These are phyloP conservation scores for Ceratosolen fusciceps DNA, from an alignment of 1,140 invertebrate genomes.

Conservation along the genomic window DNA sequence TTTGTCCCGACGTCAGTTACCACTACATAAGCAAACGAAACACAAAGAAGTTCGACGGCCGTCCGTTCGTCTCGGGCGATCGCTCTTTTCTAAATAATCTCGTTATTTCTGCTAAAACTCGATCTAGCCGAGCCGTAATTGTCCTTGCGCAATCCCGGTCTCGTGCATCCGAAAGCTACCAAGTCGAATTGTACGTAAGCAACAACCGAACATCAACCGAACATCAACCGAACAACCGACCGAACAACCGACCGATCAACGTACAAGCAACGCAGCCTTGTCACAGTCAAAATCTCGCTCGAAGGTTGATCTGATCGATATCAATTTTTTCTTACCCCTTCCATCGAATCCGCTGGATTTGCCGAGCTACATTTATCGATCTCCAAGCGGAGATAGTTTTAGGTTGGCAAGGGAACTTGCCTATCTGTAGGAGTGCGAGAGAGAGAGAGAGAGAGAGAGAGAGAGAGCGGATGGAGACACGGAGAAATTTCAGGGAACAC, in stretches of 20 bases:
- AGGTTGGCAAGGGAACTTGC: neutral
- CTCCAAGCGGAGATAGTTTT: too few relatives aligned
- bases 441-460: neutral
- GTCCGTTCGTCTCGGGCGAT: neutral
- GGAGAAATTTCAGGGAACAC: constrained; percentile 7
- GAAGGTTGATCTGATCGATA: constrained; percentile 30
- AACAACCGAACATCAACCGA: too few relatives aligned
- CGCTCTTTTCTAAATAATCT: neutral
- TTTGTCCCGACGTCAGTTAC: neutral
- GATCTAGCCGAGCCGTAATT: neutral
- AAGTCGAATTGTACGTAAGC: constrained; percentile 17
- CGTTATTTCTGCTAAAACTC: neutral
- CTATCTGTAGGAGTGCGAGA: neutral
- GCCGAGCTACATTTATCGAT: too few relatives aligned
- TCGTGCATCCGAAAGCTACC: neutral
- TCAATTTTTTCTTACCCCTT: neutral
- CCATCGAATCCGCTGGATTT: neutral
- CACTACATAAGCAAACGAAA: neutral
- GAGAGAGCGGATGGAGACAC: neutral
- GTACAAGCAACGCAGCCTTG: constrained; percentile 18
- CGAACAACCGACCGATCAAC: too few relatives aligned
- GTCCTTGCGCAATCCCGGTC: neutral
- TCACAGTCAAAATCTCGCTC: constrained; percentile 28
- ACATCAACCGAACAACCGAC: too few relatives aligned
- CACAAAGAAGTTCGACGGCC: neutral